Evolutionary conservation across 2,797 vertebrate genomes (phyloP).

Genomic region (Alectoris magna): DNA sequence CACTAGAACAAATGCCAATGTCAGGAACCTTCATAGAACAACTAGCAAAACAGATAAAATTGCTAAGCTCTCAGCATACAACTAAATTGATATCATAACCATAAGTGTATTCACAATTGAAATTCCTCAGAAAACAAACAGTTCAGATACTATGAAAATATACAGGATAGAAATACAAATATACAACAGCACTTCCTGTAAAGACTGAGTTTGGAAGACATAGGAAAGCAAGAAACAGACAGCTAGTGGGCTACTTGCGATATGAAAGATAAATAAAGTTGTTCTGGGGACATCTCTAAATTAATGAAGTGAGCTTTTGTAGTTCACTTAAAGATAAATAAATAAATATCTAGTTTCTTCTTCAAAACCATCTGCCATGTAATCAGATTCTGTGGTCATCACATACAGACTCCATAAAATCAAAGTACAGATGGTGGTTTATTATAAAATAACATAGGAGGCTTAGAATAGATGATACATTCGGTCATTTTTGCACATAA

Average conservation of each 20-base stretch:
- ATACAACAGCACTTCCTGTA: not conserved
- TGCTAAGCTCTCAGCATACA: not conserved
- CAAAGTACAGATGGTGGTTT: slow-evolving; percentile 82
- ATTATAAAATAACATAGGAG: slow-evolving; percentile 79
- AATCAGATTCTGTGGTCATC: slow-evolving; percentile 78
- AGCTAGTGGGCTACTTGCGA: not conserved
- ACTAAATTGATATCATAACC: not conserved
- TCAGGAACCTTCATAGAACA: not conserved
- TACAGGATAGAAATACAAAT: not conserved
- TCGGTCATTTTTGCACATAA: slow-evolving; percentile 83
- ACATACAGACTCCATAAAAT: slow-evolving; percentile 74
- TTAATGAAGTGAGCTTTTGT: slow-evolving; percentile 18
- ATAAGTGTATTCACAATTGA: not conserved
- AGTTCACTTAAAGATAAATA: not conserved
- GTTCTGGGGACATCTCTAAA: not conserved
- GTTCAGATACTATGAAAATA: not conserved
- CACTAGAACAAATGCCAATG: not conserved
- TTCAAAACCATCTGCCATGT: slow-evolving; percentile 71
- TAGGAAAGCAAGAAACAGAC: not conserved
- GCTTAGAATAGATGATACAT: slow-evolving; percentile 81
- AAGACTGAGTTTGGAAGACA: not conserved
- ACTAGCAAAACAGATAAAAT: not conserved
- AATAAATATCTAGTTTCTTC: slow-evolving; percentile 49
- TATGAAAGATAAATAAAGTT: not conserved
- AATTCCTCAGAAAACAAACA: not conserved